Conservation (phyloP, 2,797 vertebrate genomes). For the Myoxocephalus aenaeus region DNA sequence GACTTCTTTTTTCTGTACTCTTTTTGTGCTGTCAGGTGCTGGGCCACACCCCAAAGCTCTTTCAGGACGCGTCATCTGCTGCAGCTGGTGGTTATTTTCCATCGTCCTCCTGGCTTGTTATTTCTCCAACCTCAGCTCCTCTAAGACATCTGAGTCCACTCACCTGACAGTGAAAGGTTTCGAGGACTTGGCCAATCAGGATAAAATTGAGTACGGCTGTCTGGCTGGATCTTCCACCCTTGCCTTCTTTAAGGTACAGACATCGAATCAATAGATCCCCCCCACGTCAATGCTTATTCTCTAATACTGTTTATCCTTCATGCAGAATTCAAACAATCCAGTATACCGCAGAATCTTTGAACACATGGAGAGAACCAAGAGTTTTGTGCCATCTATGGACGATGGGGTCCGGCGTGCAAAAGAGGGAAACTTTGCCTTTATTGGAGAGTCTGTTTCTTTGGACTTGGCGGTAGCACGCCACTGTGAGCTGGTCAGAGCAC, state of each 20-base stretch:
- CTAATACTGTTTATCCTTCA: conserved; percentile 9
- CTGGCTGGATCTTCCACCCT: conserved; percentile 88
- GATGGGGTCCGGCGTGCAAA: conserved; percentile 86
- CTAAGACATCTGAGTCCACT: conserved; percentile 78
- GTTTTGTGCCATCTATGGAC: conserved; percentile 86
- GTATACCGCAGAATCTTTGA: conserved; percentile 89
- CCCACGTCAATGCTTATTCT: background rate
- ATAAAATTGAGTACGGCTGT: conserved; percentile 88
- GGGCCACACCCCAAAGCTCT: conserved; percentile 88
- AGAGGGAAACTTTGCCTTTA: conserved; percentile 89
- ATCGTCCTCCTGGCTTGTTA: conserved; percentile 89
- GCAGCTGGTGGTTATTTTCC: conserved; percentile 92
- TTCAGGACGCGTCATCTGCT: conserved; percentile 86
- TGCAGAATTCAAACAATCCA: conserved; percentile 90
- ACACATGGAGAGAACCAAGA: conserved; percentile 89
- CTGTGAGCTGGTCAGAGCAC: conserved; percentile 87
- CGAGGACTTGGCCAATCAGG: conserved; percentile 90
- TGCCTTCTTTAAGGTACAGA: conserved; percentile 88
- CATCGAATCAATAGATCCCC: background rate
- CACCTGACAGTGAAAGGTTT: conserved; percentile 87
- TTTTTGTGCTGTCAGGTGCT: conserved; percentile 78
- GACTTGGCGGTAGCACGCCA: conserved; percentile 88
- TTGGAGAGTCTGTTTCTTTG: conserved; percentile 91
- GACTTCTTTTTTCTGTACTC: background rate
- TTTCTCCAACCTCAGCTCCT: conserved; percentile 88